Percentiles rank a stretch among this genome's conserved stretches.
Conservation (phyloP, 2,888 invertebrate species). For the Synergus itoensis region DNA sequence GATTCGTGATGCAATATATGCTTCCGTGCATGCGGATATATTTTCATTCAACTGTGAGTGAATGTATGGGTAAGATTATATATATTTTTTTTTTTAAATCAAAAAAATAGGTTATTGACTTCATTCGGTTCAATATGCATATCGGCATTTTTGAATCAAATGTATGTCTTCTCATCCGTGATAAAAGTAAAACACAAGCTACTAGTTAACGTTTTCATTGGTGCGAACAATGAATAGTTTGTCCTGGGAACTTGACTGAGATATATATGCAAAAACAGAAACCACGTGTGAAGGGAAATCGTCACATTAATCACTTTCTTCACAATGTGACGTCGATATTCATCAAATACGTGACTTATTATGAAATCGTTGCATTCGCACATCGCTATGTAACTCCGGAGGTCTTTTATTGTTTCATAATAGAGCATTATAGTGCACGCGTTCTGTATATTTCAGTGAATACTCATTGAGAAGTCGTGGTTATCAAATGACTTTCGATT, state of each 20-base stretch:
- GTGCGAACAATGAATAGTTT: neutral
- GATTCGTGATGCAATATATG: neutral
- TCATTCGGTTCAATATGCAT: no score
- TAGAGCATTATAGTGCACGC: neutral
- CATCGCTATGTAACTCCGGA: neutral
- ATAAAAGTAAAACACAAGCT: neutral
- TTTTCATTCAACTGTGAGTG: neutral
- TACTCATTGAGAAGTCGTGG: neutral
- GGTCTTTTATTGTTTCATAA: neutral
- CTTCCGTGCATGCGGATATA: neutral
- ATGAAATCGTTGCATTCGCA: neutral
- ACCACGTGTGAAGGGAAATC: neutral
- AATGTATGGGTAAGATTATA: neutral
- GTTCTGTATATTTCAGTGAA: neutral
- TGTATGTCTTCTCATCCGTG: neutral
- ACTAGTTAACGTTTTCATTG: neutral
- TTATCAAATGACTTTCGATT: neutral
- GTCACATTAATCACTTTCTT: neutral
- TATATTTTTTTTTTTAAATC: no score
- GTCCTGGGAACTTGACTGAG: neutral
- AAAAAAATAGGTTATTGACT: no score
- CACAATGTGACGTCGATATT: neutral
- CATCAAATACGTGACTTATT: neutral
- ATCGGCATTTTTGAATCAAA: no score
- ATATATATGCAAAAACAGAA: neutral